Evolutionary conservation across 2,113 vertebrate species (phyloP).

Genomic region (Leucosticte australis): DNA sequence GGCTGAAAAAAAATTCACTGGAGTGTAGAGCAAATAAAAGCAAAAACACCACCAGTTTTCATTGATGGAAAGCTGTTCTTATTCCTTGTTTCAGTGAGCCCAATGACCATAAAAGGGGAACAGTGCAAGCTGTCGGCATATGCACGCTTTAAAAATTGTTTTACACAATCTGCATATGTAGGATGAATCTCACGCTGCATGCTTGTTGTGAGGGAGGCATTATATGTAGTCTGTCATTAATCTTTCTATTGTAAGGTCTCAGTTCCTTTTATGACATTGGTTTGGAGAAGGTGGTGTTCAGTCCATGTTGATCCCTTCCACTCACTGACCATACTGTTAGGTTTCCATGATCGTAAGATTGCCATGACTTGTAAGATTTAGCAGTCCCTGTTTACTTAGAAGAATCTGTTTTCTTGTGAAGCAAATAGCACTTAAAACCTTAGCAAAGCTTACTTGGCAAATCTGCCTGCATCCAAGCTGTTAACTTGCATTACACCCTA

Average conservation of each 20-base stretch:
- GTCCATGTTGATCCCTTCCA: not conserved
- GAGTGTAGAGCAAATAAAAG: not conserved
- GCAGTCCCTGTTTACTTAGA: not conserved
- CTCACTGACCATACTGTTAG: not conserved
- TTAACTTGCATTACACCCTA: not conserved
- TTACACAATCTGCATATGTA: not conserved
- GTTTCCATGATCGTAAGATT: not conserved
- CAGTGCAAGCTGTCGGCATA: not conserved
- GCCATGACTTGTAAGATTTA: not conserved
- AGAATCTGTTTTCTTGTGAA: not conserved
- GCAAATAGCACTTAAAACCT: not conserved
- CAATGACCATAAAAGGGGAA: slow-evolving; percentile 11
- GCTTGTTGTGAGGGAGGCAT: not conserved
- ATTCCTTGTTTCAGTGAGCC: not conserved
- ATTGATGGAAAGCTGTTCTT: not conserved
- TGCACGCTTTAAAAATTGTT: not conserved
- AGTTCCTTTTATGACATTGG: not conserved
- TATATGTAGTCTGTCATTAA: not conserved
- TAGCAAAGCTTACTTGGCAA: not conserved
- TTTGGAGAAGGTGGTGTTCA: not conserved
- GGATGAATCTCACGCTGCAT: not conserved
- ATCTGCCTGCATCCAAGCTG: not conserved
- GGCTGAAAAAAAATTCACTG: not conserved
- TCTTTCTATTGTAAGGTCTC: not conserved
- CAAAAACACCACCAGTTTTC: not conserved